Base-by-base conservation (phyloP, 2,888 invertebrate species). In the Tiliacea citrago region DNA sequence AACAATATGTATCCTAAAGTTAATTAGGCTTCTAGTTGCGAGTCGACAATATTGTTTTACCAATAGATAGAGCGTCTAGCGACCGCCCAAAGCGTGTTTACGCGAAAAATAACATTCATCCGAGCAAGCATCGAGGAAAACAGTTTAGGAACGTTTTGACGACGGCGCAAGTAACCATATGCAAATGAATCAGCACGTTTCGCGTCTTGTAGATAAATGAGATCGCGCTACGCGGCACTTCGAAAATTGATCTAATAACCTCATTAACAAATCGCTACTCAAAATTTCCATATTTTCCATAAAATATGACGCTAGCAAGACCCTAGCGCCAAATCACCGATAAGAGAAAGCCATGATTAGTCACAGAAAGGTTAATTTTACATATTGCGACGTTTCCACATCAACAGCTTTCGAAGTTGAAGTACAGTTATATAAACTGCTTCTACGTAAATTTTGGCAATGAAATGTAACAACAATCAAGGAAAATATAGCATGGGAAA, bases 101-200 rank as follows among this genome's bases (percentile, higher is more conserved):
- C 79, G 68, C 65, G 72, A 80, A 86, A 87, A 83, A 83, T 83
- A 84, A 83, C 84, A 82, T 68, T 18, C 53, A 81, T 66, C 77
- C 24, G 60, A 57, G 65, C 67, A 62, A 71, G 42, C 49, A 77
- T 81, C 57, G 12, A 79, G 60, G 75, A 72, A 84, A 85, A 79
- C 68, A 79, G 79, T 83, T 77, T 86, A 76, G 42, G 83, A 81
- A 84, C 29, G 29, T 2, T 81, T 83, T 77, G 80, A 85, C 80
- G 81, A 85, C 80, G 81, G 83, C 82, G 81, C 78, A 82, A 87
- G 88, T 92, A 91, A 92, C 94, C 92, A 91, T 94, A 95, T 95
- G 95, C 91, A 94, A 96, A 96, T 96, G 96, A 96, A 94, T 96
- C 96, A 95, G 96, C 96, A 96, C 94, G 95, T 96, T 96, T 95